A percentile compares a stretch with the other conserved stretches of the same genome.
Evolutionary conservation across 53 echinoderm and acorn worm genomes (phyloP).

Genomic region (Mesocentrotus franciscanus): DNA sequence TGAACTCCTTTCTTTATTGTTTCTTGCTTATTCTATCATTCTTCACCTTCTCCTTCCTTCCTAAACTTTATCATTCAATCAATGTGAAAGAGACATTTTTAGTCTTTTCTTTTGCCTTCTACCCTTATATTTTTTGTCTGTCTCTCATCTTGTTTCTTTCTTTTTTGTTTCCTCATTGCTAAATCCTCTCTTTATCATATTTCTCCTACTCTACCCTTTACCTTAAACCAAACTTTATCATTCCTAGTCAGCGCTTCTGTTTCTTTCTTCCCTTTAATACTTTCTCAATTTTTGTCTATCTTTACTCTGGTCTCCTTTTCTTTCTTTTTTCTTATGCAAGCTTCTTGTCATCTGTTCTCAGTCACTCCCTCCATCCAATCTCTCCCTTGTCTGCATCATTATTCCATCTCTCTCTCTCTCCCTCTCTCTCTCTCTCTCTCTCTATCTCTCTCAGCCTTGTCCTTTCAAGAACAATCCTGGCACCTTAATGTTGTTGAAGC

Average conservation of each 20-base stretch:
- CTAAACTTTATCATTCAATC: not conserved
- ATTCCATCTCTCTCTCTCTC: not conserved
- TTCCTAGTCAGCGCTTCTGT: too few relatives aligned
- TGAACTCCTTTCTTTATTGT: too few relatives aligned
- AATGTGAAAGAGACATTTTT: not conserved
- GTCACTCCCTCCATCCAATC: not conserved
- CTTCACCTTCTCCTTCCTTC: not conserved
- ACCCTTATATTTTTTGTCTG: not conserved
- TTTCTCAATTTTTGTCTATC: not conserved
- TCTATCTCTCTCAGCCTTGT: not conserved
- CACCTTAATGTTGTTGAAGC: constrained; percentile 50
- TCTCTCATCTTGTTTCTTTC: not conserved
- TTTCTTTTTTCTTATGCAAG: not conserved
- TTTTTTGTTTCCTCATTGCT: not conserved
- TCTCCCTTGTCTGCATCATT: not conserved
- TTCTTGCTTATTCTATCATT: too few relatives aligned
- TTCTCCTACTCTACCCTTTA: not conserved
- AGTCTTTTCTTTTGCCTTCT: too few relatives aligned
- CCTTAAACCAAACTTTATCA: not conserved
- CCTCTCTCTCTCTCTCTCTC: not conserved
- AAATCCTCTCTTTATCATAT: not conserved
- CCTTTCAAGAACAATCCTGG: constrained; percentile 15
- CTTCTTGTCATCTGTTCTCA: not conserved
- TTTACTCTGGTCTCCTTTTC: not conserved
- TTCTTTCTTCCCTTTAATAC: too few relatives aligned